Base-by-base conservation (phyloP, 2,113 vertebrate species). In the Chionomys nivalis region DNA sequence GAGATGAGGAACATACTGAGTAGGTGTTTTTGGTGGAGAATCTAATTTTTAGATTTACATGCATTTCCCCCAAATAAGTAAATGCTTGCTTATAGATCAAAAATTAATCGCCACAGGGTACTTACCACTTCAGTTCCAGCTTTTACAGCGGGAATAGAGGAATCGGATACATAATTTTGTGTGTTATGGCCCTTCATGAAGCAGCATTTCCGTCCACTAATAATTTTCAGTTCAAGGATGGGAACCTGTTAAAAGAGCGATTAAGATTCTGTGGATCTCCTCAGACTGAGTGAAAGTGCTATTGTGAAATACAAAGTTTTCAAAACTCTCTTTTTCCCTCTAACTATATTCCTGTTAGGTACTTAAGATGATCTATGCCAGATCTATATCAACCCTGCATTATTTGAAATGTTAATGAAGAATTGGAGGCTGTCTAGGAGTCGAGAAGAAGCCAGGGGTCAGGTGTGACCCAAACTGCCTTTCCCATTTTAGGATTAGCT, bases 41-140 rank as follows among this genome's bases (percentile, higher is more conserved):
- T 47, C 89, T 94, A 89, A 66, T 95, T 96, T 96, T 98, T 98
- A 97, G 97, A 98, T 98, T 98, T 97, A 96, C 95, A 97, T 97
- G 95, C 97, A 97, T 98, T 97, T 98, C 91, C 89, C 33, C 96
- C 95, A 97, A 98, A 97, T 98, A 97, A 98, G 96, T 97, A 98
- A 98, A 98, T 97, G 98, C 98, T 98, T 97, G 87, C 96, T 98
- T 97, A 97, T 95, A 73, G 97, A 97, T 98, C 96, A 92, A 63
- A 61, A 14, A 82, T 28, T 96, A 79, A 97, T 98, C 98, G 90
- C 96, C 97, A 73, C 77, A 96, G 73, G 78, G 94, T 79, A 93
- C 94, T 98, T 97, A 96, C 87, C 21, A 31, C 90, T 76, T 70
- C 70, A 96, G 94, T 96, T 97, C 93, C 92, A 98, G 95, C 97